These are phyloP conservation scores for Xiphophorus maculatus DNA, from an alignment of 2,113 vertebrate species.

Conservation along the genomic window DNA sequence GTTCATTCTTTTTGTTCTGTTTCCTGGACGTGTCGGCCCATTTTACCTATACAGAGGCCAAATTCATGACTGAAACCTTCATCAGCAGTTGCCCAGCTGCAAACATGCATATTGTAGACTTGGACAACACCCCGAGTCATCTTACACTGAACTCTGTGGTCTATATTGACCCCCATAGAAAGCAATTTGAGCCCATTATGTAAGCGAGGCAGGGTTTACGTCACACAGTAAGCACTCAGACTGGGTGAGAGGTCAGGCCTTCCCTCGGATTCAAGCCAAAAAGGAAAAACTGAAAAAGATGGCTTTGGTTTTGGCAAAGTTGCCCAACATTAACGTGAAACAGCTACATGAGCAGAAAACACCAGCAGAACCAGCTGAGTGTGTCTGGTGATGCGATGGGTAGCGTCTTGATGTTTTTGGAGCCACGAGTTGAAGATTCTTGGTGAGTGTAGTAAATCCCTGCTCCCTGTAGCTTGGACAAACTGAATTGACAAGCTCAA, in stretches of 20 bases:
- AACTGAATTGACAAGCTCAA: background rate
- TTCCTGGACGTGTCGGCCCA: background rate
- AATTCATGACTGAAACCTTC: conserved; percentile 4
- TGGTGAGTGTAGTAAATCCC: background rate
- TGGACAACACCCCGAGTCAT: conserved; percentile 21
- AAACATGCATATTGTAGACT: conserved; percentile 23
- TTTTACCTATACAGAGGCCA: background rate
- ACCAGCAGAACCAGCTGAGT: background rate
- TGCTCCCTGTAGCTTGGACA: background rate
- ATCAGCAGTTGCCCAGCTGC: background rate
- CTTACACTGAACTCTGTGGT: conserved; percentile 9
- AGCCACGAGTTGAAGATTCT: background rate
- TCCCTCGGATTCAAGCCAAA: background rate
- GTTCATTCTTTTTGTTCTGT: background rate
- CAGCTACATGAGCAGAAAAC: background rate
- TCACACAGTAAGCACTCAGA: conserved; percentile 22
- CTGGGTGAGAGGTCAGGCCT: conserved; percentile 9
- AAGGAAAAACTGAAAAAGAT: background rate
- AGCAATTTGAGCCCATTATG: conserved; percentile 51
- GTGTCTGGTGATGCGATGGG: background rate
- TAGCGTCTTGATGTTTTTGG: background rate
- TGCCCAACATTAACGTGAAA: background rate
- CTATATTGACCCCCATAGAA: conserved; percentile 22
- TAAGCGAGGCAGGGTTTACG: conserved; percentile 26
- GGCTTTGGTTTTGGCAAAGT: background rate